Evolutionary conservation across 2,888 invertebrate species (phyloP).

Genomic region (Leptopilina syphax): DNA sequence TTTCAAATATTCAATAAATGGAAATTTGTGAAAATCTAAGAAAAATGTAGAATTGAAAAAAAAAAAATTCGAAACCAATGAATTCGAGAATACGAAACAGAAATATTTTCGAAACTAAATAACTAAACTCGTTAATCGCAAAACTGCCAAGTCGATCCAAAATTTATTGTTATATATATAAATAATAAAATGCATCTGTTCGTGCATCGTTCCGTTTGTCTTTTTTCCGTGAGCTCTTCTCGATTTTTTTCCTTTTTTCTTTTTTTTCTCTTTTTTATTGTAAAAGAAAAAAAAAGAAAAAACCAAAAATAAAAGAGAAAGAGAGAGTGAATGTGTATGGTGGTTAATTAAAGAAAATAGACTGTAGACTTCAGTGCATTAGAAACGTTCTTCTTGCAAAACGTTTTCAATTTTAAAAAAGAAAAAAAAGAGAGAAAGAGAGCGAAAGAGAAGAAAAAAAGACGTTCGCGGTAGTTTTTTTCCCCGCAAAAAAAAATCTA

Average conservation of each 20-base stretch:
- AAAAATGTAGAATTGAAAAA: too few species aligned
- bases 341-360: not conserved
- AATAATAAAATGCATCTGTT: not conserved
- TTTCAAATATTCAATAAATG: too few species aligned
- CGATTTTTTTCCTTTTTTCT: not conserved
- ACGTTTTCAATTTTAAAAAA: slow-evolving; percentile 21
- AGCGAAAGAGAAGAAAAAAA: not conserved
- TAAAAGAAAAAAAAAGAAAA: too few species aligned
- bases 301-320: too few species aligned
- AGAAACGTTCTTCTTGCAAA: slow-evolving; percentile 22
- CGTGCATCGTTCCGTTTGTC: slow-evolving; percentile 5
- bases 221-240: not conserved
- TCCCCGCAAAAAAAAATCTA: not conserved
- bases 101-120: slow-evolving; percentile 51
- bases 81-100: not conserved
- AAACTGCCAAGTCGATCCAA: slow-evolving; percentile 45
- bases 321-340: not conserved
- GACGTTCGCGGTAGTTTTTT: slow-evolving; percentile 6
- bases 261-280: not conserved
- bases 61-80: not conserved
- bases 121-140: slow-evolving; percentile 57
- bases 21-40: too few species aligned
- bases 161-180: not conserved
- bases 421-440: not conserved
- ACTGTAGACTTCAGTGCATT: slow-evolving; percentile 37